Conservation (phyloP, 2,888 invertebrate species). For the Notocelia uddmanniana region DNA sequence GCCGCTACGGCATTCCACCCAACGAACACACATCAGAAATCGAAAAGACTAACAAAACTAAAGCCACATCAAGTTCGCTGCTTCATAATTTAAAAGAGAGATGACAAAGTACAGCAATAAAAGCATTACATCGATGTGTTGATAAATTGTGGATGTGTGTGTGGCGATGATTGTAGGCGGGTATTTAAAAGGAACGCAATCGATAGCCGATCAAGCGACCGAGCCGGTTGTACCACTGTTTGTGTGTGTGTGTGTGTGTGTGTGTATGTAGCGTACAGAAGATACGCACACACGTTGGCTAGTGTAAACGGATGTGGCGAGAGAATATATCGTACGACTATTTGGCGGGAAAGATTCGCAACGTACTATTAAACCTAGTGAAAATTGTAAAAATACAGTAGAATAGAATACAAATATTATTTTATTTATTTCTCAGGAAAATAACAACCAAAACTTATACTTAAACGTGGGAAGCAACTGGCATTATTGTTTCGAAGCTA, state of each 20-base stretch:
- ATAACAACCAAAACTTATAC: too few species aligned
- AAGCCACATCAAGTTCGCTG: conserved; percentile 4
- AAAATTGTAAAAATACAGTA: too few species aligned
- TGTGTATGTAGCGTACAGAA: conserved; percentile 45
- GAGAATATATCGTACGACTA: conserved; percentile 53
- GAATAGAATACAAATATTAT: background rate
- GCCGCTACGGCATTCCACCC: background rate
- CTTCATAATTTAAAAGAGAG: conserved; percentile 30
- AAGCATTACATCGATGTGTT: conserved; percentile 28
- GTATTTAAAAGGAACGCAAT: conserved; percentile 70
- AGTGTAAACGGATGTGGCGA: conserved; percentile 70
- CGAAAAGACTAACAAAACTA: conserved; percentile 15
- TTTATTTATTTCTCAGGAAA: background rate
- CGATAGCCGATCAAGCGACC: conserved; percentile 71
- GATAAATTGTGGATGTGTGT: conserved; percentile 40
- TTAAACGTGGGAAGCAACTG: too few species aligned
- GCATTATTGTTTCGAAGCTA: too few species aligned
- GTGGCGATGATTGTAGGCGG: conserved; percentile 59
- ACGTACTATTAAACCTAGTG: conserved; percentile 8
- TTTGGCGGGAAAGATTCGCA: conserved; percentile 51
- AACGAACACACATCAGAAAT: conserved; percentile 1
- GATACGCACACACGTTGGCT: conserved; percentile 48
- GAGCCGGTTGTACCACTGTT: conserved; percentile 59
- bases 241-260: conserved; percentile 52
- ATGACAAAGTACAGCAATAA: conserved; percentile 45